Conservation (phyloP, 2,888 invertebrate genomes). For the Cheilosia pagana region DNA sequence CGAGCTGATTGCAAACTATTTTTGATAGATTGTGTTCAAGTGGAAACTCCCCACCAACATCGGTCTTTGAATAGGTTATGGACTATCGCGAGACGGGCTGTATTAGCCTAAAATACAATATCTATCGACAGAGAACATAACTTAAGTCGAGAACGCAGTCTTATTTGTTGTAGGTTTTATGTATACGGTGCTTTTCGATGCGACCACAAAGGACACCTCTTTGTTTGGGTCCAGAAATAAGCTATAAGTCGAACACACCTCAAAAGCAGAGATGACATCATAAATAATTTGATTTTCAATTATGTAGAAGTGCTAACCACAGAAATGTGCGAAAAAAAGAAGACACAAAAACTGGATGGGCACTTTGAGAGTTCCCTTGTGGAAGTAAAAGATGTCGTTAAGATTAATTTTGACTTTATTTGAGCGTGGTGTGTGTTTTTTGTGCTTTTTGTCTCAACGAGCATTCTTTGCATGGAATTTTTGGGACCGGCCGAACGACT, state of each 20-base stretch:
- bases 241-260: constrained; percentile 26
- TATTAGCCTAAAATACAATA: too few relatives aligned
- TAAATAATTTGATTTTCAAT: constrained; percentile 26
- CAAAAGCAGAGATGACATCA: constrained; percentile 5
- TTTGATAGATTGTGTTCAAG: background rate
- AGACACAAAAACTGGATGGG: constrained; percentile 10
- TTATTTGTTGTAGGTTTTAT: too few relatives aligned
- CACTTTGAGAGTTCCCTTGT: constrained; percentile 1
- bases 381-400: constrained; percentile 28
- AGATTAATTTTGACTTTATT: constrained; percentile 30
- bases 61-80: background rate
- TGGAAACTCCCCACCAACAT: too few relatives aligned
- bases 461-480: constrained; percentile 27
- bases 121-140: too few relatives aligned
- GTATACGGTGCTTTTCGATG: too few relatives aligned
- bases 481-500: constrained; percentile 23
- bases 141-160: too few relatives aligned
- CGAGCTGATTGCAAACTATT: constrained; percentile 1
- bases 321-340: constrained; percentile 1
- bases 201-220: background rate
- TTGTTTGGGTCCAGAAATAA: constrained; percentile 24
- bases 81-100: too few relatives aligned
- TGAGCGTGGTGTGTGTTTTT: constrained; percentile 14
- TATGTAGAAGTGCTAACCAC: constrained; percentile 3
- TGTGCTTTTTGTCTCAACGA: constrained; percentile 3